phyloP scores from a whole-genome alignment of 2,797 vertebrate genomes.

The Lepilemur septentrionalis region DNA sequence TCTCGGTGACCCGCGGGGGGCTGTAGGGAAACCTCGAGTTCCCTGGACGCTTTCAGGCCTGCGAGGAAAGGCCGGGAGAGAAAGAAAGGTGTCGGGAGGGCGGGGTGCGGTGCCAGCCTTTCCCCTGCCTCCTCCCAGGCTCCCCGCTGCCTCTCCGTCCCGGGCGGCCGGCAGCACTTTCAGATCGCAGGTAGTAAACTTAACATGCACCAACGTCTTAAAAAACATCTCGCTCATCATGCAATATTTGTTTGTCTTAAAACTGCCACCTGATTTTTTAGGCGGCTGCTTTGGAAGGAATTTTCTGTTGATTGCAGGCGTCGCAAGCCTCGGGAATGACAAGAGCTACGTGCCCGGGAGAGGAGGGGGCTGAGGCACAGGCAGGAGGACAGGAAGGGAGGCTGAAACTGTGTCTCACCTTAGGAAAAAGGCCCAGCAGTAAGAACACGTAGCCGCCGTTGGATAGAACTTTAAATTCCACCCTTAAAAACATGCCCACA shows the following conservation, averaged over 20 bases:
- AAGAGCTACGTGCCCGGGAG: neutral
- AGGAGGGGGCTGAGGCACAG: neutral
- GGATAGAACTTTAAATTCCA: neutral
- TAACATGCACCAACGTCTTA: neutral
- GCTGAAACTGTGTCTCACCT: neutral
- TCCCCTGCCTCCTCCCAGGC: neutral
- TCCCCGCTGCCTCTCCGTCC: neutral
- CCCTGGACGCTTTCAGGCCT: neutral
- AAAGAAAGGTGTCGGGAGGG: neutral
- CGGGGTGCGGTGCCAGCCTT: fast-evolving
- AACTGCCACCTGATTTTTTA: neutral
- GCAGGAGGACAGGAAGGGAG: neutral
- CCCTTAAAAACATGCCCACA: neutral
- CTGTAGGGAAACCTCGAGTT: no score
- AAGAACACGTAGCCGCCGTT: neutral
- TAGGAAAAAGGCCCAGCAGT: fast-evolving
- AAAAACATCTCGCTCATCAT: neutral
- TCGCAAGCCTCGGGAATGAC: neutral
- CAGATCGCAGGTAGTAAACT: fast-evolving
- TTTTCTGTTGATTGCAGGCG: neutral
- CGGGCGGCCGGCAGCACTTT: neutral
- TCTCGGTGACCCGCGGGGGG: neutral
- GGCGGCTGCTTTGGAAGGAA: neutral
- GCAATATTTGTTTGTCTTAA: neutral
- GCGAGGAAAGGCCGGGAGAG: neutral